Evolutionary conservation across 92 coral and sea anemone genomes (phyloP), one percentile per base, ranked within the genome.

Genomic region (Epizoanthus stellaris): DNA sequence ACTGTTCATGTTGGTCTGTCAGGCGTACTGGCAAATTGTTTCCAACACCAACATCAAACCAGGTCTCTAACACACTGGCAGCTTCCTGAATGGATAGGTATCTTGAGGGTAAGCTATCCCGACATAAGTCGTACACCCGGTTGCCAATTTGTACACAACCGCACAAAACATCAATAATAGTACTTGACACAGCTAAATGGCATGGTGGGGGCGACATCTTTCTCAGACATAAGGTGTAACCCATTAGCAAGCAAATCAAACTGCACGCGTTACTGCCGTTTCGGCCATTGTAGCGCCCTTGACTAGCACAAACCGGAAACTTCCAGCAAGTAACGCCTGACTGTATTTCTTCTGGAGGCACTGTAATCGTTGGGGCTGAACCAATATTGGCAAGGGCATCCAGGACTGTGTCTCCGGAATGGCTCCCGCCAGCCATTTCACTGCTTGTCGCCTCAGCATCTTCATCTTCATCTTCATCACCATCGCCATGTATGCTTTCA

Each of bases 51-150:
- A 67, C 69, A 9, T 11, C 70, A 34, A 77, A 40, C 80, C 80
- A 85, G 30, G 63, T 75, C 16, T 66, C 79, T 20, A 86, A 57
- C 2, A 89, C 77, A 42, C 74, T 69, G 20, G 86, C 90, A 30
- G 92, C 92, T 73, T 91, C 92, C 14, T 91, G 82, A 3, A 91
- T 62, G 0, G 92, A 91, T 14, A 89, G 85, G 63, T 88, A 91
- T 47, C 92, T 69, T 60, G 85, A 81, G 6, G 90, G 92, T 59
- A 91, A 79, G 75, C 80, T 82, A 3, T 86, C 85, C 5, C 90
- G 86, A 73, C 42, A 91, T 57, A 82, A 10, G 77, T 89, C 85
- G 52, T 91, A 91, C 53, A 86, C 63, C n/a, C 74, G 67, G 66
- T 91, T 91, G 17, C 92, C 90, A 2, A 86, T 57, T 42, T 86